A percentile compares a stretch with the other conserved stretches of the same genome.
Conservation (phyloP, 2,888 invertebrate species). For the Cephus pygmeus region DNA sequence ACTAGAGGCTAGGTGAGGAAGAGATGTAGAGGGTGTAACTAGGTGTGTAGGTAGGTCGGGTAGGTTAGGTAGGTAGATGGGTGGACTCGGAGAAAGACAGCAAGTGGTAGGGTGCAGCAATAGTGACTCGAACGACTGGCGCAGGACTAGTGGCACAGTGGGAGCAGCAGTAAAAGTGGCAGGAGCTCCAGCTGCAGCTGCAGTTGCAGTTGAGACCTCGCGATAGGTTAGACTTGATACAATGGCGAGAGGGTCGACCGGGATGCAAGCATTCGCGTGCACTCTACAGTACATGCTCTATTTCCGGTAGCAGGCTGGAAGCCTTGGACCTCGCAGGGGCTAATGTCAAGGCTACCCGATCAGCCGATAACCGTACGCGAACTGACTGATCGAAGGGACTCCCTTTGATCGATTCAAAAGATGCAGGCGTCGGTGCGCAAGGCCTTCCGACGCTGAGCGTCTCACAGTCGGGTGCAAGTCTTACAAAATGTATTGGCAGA, state of each 20-base stretch:
- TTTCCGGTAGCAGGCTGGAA: background rate
- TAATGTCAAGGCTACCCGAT: constrained; percentile 1
- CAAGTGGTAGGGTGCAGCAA: background rate
- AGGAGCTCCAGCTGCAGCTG: background rate
- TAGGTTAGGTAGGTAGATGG: too few relatives aligned
- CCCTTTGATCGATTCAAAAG: too few relatives aligned
- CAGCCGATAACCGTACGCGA: background rate
- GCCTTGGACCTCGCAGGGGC: background rate
- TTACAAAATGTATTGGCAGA: too few relatives aligned
- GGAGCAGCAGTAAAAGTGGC: background rate
- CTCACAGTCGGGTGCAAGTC: too few relatives aligned
- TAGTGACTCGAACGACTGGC: background rate
- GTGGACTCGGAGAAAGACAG: too few relatives aligned
- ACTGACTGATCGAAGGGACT: constrained; percentile 4
- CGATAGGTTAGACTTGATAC: too few relatives aligned
- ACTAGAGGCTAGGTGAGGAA: background rate
- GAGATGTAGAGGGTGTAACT: too few relatives aligned
- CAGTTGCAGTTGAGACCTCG: background rate
- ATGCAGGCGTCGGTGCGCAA: too few relatives aligned
- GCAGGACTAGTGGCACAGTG: background rate
- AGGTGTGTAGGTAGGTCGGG: background rate
- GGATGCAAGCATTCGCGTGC: background rate
- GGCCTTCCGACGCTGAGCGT: too few relatives aligned
- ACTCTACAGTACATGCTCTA: background rate
- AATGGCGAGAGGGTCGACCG: background rate